A percentile compares a stretch with the other conserved stretches of the same genome.
These are phyloP conservation scores for Drosophila santomea DNA, from an alignment of 1,140 invertebrate species.

Conservation along the genomic window DNA sequence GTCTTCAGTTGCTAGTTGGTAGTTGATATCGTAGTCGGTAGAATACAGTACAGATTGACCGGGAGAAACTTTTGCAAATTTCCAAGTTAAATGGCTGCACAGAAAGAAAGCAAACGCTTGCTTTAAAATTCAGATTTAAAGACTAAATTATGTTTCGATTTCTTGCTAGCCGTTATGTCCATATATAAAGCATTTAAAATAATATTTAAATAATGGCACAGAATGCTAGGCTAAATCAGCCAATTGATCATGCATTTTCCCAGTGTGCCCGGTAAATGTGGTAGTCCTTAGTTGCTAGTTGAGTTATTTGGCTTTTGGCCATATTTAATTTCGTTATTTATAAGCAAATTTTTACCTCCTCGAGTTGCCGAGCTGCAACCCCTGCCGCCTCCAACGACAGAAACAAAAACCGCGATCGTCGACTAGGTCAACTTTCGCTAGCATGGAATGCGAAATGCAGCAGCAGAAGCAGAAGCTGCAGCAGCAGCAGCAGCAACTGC, in stretches of 20 bases:
- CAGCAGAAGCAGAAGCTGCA: slow-evolving; percentile 31
- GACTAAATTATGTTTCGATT: too few species aligned
- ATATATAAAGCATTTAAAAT: too few species aligned
- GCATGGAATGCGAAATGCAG: slow-evolving; percentile 82
- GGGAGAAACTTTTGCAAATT: slow-evolving; percentile 52
- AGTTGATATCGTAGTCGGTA: slow-evolving; percentile 33
- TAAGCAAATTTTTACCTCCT: slow-evolving; percentile 70
- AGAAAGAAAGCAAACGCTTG: neutral
- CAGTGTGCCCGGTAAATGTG: slow-evolving; percentile 51
- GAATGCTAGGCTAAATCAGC: neutral
- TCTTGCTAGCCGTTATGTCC: too few species aligned
- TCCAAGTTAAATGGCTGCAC: slow-evolving; percentile 30
- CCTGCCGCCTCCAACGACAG: slow-evolving; percentile 37
- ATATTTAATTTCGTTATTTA: slow-evolving; percentile 83
- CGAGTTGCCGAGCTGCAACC: slow-evolving; percentile 19
- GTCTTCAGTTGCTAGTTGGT: slow-evolving; percentile 10
- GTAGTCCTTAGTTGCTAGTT: slow-evolving; percentile 38
- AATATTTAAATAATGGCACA: too few species aligned
- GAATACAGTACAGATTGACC: slow-evolving; percentile 33
- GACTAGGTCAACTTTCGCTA: slow-evolving; percentile 83
- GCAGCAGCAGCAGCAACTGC: slow-evolving; percentile 28
- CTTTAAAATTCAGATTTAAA: neutral
- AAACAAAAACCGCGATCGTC: slow-evolving; percentile 73
- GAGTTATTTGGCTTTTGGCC: slow-evolving; percentile 69
- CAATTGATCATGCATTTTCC: neutral